A percentile compares a stretch with the other conserved stretches of the same genome.
Conservation (phyloP, 2,888 invertebrate species). For the Thereva nobilitata region DNA sequence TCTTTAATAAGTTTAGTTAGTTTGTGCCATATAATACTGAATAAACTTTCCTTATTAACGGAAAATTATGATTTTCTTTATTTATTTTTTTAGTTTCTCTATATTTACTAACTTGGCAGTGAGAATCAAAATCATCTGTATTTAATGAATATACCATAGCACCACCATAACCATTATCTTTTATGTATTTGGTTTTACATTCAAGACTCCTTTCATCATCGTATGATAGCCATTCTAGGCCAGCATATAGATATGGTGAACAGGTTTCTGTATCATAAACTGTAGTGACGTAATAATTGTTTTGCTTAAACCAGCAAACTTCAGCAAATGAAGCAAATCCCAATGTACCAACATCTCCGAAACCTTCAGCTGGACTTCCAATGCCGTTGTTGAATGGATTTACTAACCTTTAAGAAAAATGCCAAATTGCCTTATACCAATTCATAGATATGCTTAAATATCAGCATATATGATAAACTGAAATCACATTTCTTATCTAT, state of each 20-base stretch:
- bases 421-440: neutral
- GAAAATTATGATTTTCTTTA: constrained; percentile 47
- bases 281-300: constrained; percentile 59
- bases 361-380: constrained; percentile 71
- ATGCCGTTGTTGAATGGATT: constrained; percentile 70
- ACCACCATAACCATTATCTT: constrained; percentile 69
- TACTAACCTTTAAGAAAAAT: constrained; percentile 60
- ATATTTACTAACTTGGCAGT: constrained; percentile 56
- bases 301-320: constrained; percentile 68
- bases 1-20: no score
- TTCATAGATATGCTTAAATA: neutral
- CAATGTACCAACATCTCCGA: constrained; percentile 67
- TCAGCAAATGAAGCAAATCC: constrained; percentile 76
- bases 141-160: constrained; percentile 85
- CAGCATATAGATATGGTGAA: constrained; percentile 76
- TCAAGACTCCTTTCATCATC: constrained; percentile 73
- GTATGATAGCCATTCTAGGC: constrained; percentile 81
- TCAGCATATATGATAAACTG: no score
- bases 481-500: no score
- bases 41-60: constrained; percentile 47
- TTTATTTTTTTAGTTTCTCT: constrained; percentile 20
- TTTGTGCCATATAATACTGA: constrained; percentile 41
- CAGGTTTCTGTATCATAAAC: constrained; percentile 70
- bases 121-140: constrained; percentile 72
- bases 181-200: constrained; percentile 69